Base-by-base conservation (phyloP, 2,888 invertebrate genomes). In the Caenorhabditis sulstoni region DNA sequence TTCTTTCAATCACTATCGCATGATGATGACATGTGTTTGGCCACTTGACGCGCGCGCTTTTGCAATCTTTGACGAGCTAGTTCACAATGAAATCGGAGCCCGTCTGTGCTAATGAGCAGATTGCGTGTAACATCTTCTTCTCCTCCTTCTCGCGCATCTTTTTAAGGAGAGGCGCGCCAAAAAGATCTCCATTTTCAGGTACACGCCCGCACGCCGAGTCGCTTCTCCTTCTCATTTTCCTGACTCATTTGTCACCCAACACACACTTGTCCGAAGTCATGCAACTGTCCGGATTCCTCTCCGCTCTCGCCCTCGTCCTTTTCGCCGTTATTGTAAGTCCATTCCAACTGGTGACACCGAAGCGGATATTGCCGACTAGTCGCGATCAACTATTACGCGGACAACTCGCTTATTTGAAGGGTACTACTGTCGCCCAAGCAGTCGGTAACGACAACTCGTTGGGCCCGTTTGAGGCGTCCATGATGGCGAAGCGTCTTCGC, bases 401-500 rank as follows among this genome's bases (percentile, higher is more conserved):
- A 29, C 79, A 73, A 79, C 57, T 73, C 5, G 71, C 78, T 49
- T 71, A 64, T 65, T 78, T 78, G 44, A 78, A 71, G 66, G 78
- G 59, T 71, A 64, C 70, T 64, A 55, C 65, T 61, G 49, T 78
- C 66, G 66, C 57, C 65, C 71, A 66, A 61, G 16, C 61, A 44
- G 62, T 23, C 35, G 41, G 41, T 29, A 22, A 39, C 50, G 49
- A 68, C 65, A 53, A 70, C 61, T 20, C 39, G 16, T 22, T 68
- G 39, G 78, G 57, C 11, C 58, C 52, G 41, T 74, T 74, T 52
- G 68, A 79, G 22, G 61, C 68, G 44, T 65, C 74, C 12, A 23
- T 76, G 41, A 66, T 71, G 41, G 67, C 67, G n/a, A 83, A 83
- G 47, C 75, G 86, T 35, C 81, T 85, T 45, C 83, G 86, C 37